phyloP scores from a whole-genome alignment of 2,888 invertebrate species.

The Drosophila putrida region DNA sequence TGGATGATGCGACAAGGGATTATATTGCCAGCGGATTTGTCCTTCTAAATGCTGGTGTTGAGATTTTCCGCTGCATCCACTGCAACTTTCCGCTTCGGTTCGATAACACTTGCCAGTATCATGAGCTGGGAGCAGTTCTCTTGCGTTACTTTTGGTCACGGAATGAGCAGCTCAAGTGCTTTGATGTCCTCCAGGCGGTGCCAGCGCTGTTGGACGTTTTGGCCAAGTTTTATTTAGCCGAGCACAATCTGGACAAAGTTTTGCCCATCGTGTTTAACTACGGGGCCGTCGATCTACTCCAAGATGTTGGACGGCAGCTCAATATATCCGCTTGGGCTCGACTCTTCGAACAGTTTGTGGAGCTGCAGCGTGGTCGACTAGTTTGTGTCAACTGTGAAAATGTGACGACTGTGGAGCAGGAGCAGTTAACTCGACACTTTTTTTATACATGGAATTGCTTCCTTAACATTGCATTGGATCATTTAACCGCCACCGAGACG shows the following conservation, averaged over 20 bases:
- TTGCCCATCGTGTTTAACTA: constrained; percentile 84
- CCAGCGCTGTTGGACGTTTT: constrained; percentile 84
- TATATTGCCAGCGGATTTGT: constrained; percentile 84
- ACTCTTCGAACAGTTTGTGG: constrained; percentile 84
- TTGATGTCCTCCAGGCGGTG: constrained; percentile 83
- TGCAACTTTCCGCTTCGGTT: constrained; percentile 85
- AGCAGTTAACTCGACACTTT: constrained; percentile 82
- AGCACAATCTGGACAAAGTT: constrained; percentile 84
- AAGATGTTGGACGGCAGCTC: constrained; percentile 82
- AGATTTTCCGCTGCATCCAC: constrained; percentile 82
- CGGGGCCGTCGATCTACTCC: constrained; percentile 82
- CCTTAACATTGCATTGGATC: constrained; percentile 82
- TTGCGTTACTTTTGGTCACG: constrained; percentile 85
- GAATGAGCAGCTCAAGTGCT: constrained; percentile 84
- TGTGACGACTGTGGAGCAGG: constrained; percentile 78
- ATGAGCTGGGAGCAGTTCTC: constrained; percentile 83
- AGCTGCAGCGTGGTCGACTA: constrained; percentile 83
- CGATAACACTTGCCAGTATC: constrained; percentile 83
- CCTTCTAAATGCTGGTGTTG: constrained; percentile 75
- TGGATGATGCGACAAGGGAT: constrained; percentile 84
- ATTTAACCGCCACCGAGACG: constrained; percentile 81
- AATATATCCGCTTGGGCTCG: constrained; percentile 81
- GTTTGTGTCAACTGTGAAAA: constrained; percentile 84
- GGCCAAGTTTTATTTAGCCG: constrained; percentile 84
- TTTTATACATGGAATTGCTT: constrained; percentile 85